A percentile compares a stretch with the other conserved stretches of the same genome.
These are phyloP conservation scores for Chlamydotis undulata DNA, from an alignment of 2,113 vertebrate genomes.

Conservation along the genomic window DNA sequence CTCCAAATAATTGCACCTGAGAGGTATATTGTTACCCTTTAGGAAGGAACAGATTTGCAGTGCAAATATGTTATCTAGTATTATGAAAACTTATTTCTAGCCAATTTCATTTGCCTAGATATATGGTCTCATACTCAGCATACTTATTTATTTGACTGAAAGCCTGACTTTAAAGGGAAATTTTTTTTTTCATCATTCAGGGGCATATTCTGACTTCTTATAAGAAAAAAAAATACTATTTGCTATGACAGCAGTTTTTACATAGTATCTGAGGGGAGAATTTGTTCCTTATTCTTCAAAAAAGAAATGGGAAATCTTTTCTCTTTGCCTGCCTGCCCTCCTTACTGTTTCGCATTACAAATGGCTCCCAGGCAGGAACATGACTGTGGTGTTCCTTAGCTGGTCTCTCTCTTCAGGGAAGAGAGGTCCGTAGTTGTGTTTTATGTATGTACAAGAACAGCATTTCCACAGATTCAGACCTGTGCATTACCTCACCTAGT, in stretches of 20 bases:
- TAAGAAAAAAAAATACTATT: background rate
- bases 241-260: constrained; percentile 2
- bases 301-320: constrained; percentile 13
- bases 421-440: background rate
- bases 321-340: background rate
- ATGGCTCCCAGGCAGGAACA: constrained; percentile 3
- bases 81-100: background rate
- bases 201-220: background rate
- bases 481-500: background rate
- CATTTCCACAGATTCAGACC: background rate
- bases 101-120: background rate
- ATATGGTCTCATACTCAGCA: background rate
- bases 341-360: constrained; percentile 1
- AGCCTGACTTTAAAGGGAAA: background rate
- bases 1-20: background rate
- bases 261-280: background rate
- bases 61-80: background rate
- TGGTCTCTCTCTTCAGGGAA: background rate
- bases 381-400: background rate
- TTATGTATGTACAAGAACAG: background rate
- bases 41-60: background rate
- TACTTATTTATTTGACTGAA: background rate
- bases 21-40: background rate
- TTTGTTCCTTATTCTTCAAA: constrained; percentile 37
- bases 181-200: background rate